Percentiles rank a stretch among this genome's conserved stretches.
These are phyloP conservation scores for Tenthredo livida DNA, from an alignment of 2,888 invertebrate species.

Conservation along the genomic window DNA sequence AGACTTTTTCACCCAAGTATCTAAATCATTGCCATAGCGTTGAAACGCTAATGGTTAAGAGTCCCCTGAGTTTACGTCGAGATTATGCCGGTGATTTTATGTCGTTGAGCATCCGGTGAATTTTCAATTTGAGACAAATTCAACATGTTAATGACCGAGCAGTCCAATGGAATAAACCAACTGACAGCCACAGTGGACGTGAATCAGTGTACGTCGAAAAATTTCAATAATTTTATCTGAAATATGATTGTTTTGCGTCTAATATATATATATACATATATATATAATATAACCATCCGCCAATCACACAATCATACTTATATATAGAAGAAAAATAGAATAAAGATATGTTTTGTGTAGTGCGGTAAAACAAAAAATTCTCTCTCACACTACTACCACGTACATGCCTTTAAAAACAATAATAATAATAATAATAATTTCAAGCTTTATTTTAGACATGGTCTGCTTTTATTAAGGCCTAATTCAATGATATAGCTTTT, in stretches of 20 bases:
- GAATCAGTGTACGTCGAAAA: conserved; percentile 52
- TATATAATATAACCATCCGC: conserved; percentile 40
- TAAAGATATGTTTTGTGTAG: conserved; percentile 46
- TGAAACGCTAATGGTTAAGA: conserved; percentile 37
- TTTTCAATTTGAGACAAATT: conserved; percentile 50
- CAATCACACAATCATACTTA: conserved; percentile 46
- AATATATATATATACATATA: no score
- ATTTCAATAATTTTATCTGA: conserved; percentile 42
- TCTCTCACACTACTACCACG: conserved; percentile 51
- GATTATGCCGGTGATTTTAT: conserved; percentile 41
- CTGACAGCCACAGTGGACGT: conserved; percentile 53
- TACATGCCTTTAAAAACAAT: conserved; percentile 41
- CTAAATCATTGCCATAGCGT: conserved; percentile 29
- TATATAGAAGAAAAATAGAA: not conserved
- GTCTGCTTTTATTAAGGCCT: conserved; percentile 40
- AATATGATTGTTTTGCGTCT: conserved; percentile 31
- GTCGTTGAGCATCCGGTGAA: conserved; percentile 35
- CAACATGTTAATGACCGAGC: conserved; percentile 31
- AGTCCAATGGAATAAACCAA: conserved; percentile 38
- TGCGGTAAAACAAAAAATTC: not conserved
- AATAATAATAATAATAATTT: conserved; percentile 24
- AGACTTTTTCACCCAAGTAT: conserved; percentile 40
- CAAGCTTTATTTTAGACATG: conserved; percentile 20
- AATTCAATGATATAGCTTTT: conserved; percentile 46
- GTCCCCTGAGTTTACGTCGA: conserved; percentile 33